Conservation (phyloP, 2,888 invertebrate species). For the Ethmia dodecea region DNA sequence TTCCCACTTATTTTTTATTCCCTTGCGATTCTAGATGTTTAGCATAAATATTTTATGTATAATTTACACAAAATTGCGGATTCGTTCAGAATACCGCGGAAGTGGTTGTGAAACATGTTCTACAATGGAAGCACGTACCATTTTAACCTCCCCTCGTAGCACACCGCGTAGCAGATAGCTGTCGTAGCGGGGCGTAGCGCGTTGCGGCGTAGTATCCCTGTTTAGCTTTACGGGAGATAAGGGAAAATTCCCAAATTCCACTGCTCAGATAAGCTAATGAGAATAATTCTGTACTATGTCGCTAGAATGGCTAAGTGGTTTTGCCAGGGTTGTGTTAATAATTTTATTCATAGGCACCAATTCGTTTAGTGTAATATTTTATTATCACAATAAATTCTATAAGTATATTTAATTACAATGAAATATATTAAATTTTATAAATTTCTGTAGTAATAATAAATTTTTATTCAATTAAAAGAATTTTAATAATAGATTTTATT, state of each 20-base stretch:
- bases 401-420: too few species aligned
- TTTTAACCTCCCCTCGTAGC: conserved; percentile 40
- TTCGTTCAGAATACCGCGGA: conserved; percentile 4
- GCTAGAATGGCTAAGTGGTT: conserved; percentile 40
- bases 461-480: too few species aligned
- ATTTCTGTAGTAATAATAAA: too few species aligned
- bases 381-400: too few species aligned
- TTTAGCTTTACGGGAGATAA: conserved; percentile 52
- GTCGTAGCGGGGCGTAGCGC: conserved; percentile 25
- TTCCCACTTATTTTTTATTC: too few species aligned
- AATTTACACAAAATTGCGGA: neutral
- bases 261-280: conserved; percentile 57
- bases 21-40: too few species aligned
- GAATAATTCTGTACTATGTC: conserved; percentile 44
- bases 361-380: too few species aligned
- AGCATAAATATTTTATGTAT: conserved; percentile 1
- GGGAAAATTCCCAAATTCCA: conserved; percentile 45
- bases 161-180: conserved; percentile 39
- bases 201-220: conserved; percentile 37
- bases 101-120: conserved; percentile 30
- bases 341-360: conserved; percentile 15
- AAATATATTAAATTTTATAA: too few species aligned
- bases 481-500: too few species aligned
- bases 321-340: too few species aligned
- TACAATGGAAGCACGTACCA: conserved; percentile 39